Percentiles rank a stretch among this genome's conserved stretches.
Evolutionary conservation across 2,888 invertebrate genomes (phyloP).

Genomic region (Dorcus parallelipipedus): DNA sequence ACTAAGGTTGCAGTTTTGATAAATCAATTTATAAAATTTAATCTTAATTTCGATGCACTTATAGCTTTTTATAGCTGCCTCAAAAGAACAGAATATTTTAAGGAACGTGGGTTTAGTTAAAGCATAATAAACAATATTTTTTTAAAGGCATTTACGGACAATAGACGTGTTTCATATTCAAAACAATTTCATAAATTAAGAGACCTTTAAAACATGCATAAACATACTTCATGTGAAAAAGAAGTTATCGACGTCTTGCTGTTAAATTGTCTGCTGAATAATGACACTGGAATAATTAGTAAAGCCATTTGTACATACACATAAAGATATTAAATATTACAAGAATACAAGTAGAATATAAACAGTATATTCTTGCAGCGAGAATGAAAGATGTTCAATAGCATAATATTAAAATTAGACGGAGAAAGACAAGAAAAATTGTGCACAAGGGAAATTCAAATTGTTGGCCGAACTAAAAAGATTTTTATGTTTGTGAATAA

Average conservation of each 20-base stretch:
- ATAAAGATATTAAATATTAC: conserved; percentile 28
- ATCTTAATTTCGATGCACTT: not conserved
- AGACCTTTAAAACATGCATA: too few relatives aligned
- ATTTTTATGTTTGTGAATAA: too few relatives aligned
- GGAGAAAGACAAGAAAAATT: too few relatives aligned
- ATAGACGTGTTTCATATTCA: too few relatives aligned
- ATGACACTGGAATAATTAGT: conserved; percentile 37
- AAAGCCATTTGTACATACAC: conserved; percentile 37
- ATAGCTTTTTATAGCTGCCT: not conserved
- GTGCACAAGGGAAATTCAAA: too few relatives aligned
- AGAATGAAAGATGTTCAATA: conserved; percentile 36
- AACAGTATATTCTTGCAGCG: not conserved
- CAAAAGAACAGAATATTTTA: not conserved
- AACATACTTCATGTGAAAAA: not conserved
- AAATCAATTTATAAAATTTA: not conserved
- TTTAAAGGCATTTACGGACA: too few relatives aligned
- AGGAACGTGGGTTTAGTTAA: not conserved
- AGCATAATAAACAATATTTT: not conserved
- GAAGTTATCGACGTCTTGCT: not conserved
- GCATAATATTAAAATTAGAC: conserved; percentile 36
- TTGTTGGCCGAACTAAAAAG: too few relatives aligned
- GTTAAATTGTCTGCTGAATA: not conserved
- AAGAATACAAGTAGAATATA: not conserved
- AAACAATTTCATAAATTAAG: too few relatives aligned
- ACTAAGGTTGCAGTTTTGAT: not conserved